Evolutionary conservation across 2,888 invertebrate genomes (phyloP).

Genomic region (Timandra comae): DNA sequence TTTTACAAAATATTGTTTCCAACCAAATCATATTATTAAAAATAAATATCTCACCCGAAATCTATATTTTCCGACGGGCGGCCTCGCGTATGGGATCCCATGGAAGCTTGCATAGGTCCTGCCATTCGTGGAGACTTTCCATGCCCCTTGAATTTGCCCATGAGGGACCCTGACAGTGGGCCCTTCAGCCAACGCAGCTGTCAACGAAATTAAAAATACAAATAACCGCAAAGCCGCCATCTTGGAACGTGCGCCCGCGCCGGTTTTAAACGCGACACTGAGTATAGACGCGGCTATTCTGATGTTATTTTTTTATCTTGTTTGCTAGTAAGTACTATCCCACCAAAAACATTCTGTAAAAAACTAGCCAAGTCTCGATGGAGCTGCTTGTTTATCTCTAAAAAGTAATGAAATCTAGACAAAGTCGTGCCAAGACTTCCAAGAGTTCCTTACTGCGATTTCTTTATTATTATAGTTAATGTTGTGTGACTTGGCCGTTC

Average conservation of each 20-base stretch:
- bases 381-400: too few species aligned
- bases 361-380: too few species aligned
- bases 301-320: too few species aligned
- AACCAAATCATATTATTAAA: background rate
- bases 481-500: too few species aligned
- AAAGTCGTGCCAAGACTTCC: too few species aligned
- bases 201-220: conserved; percentile 26
- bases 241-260: conserved; percentile 32
- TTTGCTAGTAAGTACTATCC: too few species aligned
- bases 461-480: too few species aligned
- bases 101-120: conserved; percentile 71
- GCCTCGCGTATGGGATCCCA: conserved; percentile 79
- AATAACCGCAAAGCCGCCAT: conserved; percentile 34
- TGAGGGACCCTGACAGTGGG: conserved; percentile 40
- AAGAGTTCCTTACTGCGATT: too few species aligned
- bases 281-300: background rate
- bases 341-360: too few species aligned
- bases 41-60: conserved; percentile 63
- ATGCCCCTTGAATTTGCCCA: conserved; percentile 41
- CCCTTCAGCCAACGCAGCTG: conserved; percentile 17
- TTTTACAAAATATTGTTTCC: background rate
- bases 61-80: conserved; percentile 75
- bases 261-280: conserved; percentile 10
- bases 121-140: conserved; percentile 42
- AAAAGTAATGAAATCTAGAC: too few species aligned